Evolutionary conservation across 1,140 invertebrate genomes (phyloP).

Genomic region (Calliphora vicina): DNA sequence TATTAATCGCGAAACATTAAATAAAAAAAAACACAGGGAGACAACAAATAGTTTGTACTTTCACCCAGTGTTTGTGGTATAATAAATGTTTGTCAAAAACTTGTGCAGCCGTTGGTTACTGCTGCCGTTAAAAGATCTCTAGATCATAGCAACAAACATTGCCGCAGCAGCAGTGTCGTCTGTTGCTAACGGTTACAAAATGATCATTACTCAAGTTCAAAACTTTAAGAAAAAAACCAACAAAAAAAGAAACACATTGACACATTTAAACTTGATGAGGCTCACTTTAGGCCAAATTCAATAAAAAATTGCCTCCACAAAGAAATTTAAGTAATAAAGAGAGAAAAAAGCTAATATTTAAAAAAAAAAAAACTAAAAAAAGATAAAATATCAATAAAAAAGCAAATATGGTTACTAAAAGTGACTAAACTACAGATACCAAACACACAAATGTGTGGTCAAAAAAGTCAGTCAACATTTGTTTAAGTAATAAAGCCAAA

Average conservation of each 20-base stretch:
- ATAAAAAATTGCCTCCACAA: neutral
- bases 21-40: too few species aligned
- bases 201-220: constrained; percentile 5
- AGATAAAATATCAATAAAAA: constrained; percentile 7
- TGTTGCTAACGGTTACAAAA: neutral
- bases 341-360: neutral
- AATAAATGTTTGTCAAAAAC: too few species aligned
- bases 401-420: neutral
- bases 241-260: neutral
- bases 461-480: neutral
- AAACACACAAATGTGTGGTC: neutral
- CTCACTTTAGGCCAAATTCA: neutral
- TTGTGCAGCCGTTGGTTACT: too few species aligned
- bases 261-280: neutral
- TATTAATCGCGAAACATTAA: too few species aligned
- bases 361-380: neutral
- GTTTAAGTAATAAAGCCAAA: neutral
- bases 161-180: too few species aligned
- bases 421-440: neutral
- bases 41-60: neutral
- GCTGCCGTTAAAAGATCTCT: neutral
- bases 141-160: neutral
- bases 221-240: neutral
- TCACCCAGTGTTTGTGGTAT: neutral
- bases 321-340: neutral